Percentiles rank a stretch among this genome's conserved stretches.
These are phyloP conservation scores for Paramuricea clavata DNA, from an alignment of 92 coral and sea anemone genomes.

Conservation along the genomic window DNA sequence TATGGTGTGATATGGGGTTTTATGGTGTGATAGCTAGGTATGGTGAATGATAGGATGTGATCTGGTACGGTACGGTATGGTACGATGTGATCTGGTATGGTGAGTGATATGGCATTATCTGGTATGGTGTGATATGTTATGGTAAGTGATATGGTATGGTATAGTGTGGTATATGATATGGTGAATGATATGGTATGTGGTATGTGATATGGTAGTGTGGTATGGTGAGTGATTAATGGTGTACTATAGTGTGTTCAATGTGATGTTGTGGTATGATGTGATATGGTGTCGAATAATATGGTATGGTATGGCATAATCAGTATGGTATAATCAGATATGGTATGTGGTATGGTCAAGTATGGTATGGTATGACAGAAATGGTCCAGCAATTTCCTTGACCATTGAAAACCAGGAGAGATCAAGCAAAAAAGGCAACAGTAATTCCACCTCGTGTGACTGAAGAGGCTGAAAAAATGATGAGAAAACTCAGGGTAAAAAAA, in stretches of 20 bases:
- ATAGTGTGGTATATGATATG: background rate
- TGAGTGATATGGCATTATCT: background rate
- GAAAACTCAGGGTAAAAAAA: slow-evolving; percentile 88
- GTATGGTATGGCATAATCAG: background rate
- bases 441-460: slow-evolving; percentile 98
- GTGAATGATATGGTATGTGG: background rate
- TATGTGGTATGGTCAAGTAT: background rate
- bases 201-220: background rate
- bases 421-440: slow-evolving; percentile 89
- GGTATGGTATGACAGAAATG: background rate
- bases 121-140: no score
- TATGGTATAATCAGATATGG: background rate
- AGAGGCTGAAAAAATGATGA: slow-evolving; percentile 98
- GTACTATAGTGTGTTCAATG: no score
- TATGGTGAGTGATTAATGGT: no score
- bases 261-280: no score
- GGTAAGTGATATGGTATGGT: no score
- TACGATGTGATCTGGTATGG: no score
- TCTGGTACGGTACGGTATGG: no score
- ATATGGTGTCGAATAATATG: background rate
- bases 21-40: no score
- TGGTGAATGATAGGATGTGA: background rate
- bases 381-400: background rate
- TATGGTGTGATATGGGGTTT: no score
- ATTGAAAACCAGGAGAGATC: slow-evolving; percentile 79